Evolutionary conservation across 2,888 invertebrate species (phyloP).

Genomic region (Quadroppia sp.): DNA sequence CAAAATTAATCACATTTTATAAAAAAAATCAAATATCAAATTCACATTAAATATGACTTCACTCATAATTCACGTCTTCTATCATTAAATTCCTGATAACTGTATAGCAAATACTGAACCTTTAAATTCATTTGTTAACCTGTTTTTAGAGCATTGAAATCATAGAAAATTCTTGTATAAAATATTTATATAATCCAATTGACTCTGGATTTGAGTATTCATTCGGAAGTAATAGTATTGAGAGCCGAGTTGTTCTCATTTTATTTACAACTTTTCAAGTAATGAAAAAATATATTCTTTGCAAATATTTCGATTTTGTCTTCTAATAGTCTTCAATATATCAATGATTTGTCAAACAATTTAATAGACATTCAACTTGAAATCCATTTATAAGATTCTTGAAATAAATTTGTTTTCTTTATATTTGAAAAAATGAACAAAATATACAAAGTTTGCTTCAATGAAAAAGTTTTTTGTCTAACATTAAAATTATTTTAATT

Average conservation of each 20-base stretch:
- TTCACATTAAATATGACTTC: neutral
- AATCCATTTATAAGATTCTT: too few relatives aligned
- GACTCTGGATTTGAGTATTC: neutral
- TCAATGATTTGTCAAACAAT: too few relatives aligned
- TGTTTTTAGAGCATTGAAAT: neutral
- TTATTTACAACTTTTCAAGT: neutral
- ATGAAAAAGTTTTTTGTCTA: too few relatives aligned
- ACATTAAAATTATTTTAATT: too few relatives aligned
- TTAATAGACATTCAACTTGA: too few relatives aligned
- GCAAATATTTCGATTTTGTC: too few relatives aligned
- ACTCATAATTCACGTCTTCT: neutral
- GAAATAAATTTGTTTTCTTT: too few relatives aligned
- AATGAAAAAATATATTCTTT: too few relatives aligned
- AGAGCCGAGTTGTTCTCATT: neutral
- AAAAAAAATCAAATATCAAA: too few relatives aligned
- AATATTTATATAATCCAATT: neutral
- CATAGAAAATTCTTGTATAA: neutral
- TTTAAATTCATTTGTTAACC: conserved; percentile 19
- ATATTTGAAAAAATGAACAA: too few relatives aligned
- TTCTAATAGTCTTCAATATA: neutral
- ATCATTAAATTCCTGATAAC: conserved; percentile 6
- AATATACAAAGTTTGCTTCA: too few relatives aligned
- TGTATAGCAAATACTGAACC: conserved; percentile 1
- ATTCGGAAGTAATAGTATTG: conserved; percentile 2
- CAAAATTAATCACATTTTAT: too few relatives aligned